Base-by-base conservation (phyloP, 2,888 invertebrate species). In the Chymomyza amoena region DNA sequence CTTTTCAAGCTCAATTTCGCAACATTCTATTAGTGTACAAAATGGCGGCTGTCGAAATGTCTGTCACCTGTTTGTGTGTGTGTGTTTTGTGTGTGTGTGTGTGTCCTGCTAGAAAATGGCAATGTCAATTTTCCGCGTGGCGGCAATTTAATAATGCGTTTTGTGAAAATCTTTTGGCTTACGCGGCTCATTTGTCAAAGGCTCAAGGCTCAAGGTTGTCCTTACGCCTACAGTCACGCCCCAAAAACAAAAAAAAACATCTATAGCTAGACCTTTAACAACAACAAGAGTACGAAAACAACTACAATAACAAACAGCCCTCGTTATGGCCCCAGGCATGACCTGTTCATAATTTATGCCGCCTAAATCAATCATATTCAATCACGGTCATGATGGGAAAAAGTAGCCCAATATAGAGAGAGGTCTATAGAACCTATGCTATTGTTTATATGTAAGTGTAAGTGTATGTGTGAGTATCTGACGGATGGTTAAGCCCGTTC, bases 281-380 rank as follows among this genome's bases (percentile, higher is more conserved):
- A 20, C 36, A 25, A 15, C 50, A 9, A 64, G 50, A 51, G 16
- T 45, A 32, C 39, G 32, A 50, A 66, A 62, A 66, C 25, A 50
- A 32, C 25, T 25, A 56, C 54, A 16, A 32, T 60, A 59, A 45
- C 16, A 54, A 20, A 20, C 45, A 10, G 18, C 13, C 50, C 39
- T 15, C 25, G 39, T 61, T 51, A 52, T 16, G 51, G n/a, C 52
- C 16, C 13, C n/a, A 62, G 68, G 51, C 61, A 28, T 32, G 66
- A 61, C 52, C 68, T 77, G 75, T 78, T 82, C 83, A 84, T 80
- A 87, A 87, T 83, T 85, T 76, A 83, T 83, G 72, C 80, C 73
- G 54, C 73, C 76, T 66, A 70, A 87, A 83, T 83, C 83, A 85
- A 83, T 83, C 83, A 83, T 83, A 82, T 83, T 83, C 83, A 82